Percentiles rank a stretch among this genome's conserved stretches.
Evolutionary conservation across 2,888 invertebrate species (phyloP).

Genomic region (Nymphalis urticae): DNA sequence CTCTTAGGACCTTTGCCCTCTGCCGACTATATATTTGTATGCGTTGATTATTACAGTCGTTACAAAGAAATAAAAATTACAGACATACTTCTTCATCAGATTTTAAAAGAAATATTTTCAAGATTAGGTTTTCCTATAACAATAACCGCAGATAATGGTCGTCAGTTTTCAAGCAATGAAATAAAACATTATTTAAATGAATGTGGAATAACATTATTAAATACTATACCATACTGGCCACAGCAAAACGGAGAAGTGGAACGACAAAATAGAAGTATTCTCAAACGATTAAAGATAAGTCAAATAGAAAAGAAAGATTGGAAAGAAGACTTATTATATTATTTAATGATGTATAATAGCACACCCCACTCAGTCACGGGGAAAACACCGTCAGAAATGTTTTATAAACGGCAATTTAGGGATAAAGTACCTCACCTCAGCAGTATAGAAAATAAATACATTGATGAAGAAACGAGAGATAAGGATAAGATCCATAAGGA

Average conservation of each 20-base stretch:
- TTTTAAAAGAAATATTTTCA: too few species aligned
- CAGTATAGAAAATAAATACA: too few species aligned
- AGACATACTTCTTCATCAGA: too few species aligned
- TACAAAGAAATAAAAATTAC: conserved; percentile 42
- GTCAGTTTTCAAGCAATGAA: conserved; percentile 39
- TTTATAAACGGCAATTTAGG: too few species aligned
- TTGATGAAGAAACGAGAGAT: too few species aligned
- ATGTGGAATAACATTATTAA: conserved; percentile 31
- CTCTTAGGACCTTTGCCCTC: conserved; percentile 41
- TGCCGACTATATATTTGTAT: conserved; percentile 38
- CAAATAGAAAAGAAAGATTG: conserved; percentile 5
- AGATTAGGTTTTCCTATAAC: too few species aligned
- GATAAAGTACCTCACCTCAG: too few species aligned
- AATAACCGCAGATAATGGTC: conserved; percentile 43
- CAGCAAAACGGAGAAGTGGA: conserved; percentile 15
- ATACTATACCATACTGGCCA: conserved; percentile 23
- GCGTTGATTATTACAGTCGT: conserved; percentile 42
- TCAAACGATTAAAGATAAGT: too few species aligned
- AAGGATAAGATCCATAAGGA: too few species aligned
- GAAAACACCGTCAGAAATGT: too few species aligned
- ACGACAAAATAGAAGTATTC: conserved; percentile 10
- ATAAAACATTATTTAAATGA: conserved; percentile 39
- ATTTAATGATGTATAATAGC: conserved; percentile 21
- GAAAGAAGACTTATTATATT: conserved; percentile 8
- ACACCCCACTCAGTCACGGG: too few species aligned